Evolutionary conservation across 2,113 vertebrate species (phyloP), one percentile per base, ranked within the genome.

Genomic region (Irena cyanogastra): DNA sequence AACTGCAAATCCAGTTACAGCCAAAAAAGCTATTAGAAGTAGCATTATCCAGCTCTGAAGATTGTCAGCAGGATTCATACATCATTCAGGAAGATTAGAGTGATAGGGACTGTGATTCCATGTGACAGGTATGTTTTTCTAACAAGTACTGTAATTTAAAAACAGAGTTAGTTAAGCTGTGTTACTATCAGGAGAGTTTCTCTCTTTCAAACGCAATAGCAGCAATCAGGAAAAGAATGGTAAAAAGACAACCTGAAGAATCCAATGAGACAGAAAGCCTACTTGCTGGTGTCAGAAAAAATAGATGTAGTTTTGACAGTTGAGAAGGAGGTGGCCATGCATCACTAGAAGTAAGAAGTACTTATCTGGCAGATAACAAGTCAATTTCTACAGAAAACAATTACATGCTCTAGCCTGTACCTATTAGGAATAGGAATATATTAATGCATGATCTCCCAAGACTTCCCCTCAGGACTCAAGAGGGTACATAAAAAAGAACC

Each of bases 181-280:
- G 16, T 56, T 79, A 63, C 33, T 70, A 18, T 63, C 56, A 28
- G 35, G 30, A 82, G 11, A 37, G 49, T 23, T 77, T 64, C 42
- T 24, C 41, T 45, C 63, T 80, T 65, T 78, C 39, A 94, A 83
- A 64, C n/a, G 16, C 69, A 69, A 39, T 20, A 69, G 41, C 17
- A 41, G 37, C 66, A 79, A 49, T n/a, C 60, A 15, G 35, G 27
- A 72, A 82, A 95, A 79, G 21, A 75, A 56, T 15, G 19, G n/a
- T 60, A 53, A 60, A 87, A 91, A 94, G 47, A 22, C 53, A 75
- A 75, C 69, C 47, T 64, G 27, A 84, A 82, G 69, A 93, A 42
- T 42, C 39, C 15, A 24, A 19, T 60, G 56, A 82, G 24, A 65
- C 49, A 87, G 74, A 68, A 94, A 89, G 75, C 37, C 18, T 77